Percentiles rank a stretch among this genome's conserved stretches.
Conservation (phyloP, 2,888 invertebrate genomes). For the Aquatica leii region DNA sequence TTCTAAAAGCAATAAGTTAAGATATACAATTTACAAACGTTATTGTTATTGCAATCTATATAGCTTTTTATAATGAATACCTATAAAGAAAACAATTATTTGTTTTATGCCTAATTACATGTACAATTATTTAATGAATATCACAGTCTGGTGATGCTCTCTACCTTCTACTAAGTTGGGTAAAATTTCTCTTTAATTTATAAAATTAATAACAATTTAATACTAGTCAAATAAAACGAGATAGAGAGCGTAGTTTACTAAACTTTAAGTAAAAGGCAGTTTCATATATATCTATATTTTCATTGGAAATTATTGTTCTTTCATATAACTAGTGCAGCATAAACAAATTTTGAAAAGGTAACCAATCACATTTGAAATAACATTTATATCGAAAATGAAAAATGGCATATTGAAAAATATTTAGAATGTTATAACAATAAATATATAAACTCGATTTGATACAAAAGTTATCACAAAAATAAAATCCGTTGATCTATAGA, state of each 20-base stretch:
- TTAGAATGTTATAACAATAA: conserved; percentile 24
- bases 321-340: conserved; percentile 21
- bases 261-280: conserved; percentile 25
- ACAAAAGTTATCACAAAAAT: conserved; percentile 43
- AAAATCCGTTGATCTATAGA: conserved; percentile 29
- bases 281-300: not conserved
- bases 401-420: conserved; percentile 28
- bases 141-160: conserved; percentile 37
- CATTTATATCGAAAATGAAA: conserved; percentile 18
- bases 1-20: conserved; percentile 36
- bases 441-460: conserved; percentile 30
- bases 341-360: conserved; percentile 19
- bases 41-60: conserved; percentile 37
- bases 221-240: conserved; percentile 9
- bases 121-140: conserved; percentile 36
- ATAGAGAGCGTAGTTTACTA: conserved; percentile 21
- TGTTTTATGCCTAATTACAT: conserved; percentile 33
- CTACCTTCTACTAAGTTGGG: conserved; percentile 22
- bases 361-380: conserved; percentile 1
- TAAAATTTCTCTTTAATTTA: not conserved
- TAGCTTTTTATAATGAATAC: conserved; percentile 33
- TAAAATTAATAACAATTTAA: not conserved
- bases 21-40: conserved; percentile 34
- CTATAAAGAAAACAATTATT: conserved; percentile 25
- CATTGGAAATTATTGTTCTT: conserved; percentile 15